phyloP scores from a whole-genome alignment of 2,888 invertebrate genomes.

The Cyclophora albipunctata region DNA sequence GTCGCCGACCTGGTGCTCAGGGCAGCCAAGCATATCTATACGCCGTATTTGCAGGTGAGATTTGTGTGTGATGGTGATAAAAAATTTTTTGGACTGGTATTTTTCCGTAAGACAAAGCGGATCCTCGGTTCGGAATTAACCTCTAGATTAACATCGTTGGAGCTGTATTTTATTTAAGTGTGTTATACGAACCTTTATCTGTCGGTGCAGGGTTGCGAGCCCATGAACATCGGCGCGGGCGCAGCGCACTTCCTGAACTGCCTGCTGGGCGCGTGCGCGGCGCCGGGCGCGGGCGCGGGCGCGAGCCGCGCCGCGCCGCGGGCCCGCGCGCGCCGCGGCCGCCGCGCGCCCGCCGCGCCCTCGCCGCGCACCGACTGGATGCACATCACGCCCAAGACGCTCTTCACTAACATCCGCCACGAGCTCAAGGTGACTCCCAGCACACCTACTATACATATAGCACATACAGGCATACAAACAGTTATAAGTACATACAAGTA shows the following conservation, averaged over 20 bases:
- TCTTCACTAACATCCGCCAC: conserved; percentile 91
- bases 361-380: conserved; percentile 83
- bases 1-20: conserved; percentile 92
- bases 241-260: conserved; percentile 98
- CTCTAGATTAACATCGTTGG: too few relatives aligned
- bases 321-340: conserved; percentile 59
- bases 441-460: too few relatives aligned
- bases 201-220: conserved; percentile 81
- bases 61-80: too few relatives aligned
- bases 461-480: too few relatives aligned
- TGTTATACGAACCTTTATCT: too few relatives aligned
- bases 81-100: too few relatives aligned
- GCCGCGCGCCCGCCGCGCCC: conserved; percentile 33
- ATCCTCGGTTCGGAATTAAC: too few relatives aligned
- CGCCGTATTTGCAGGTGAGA: conserved; percentile 87
- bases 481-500: too few relatives aligned
- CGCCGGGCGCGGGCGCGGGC: conserved; percentile 64
- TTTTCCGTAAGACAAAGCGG: too few relatives aligned
- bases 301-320: conserved; percentile 71
- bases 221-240: conserved; percentile 92
- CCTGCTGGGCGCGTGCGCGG: conserved; percentile 84
- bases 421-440: conserved; percentile 76
- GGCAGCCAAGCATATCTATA: conserved; percentile 95
- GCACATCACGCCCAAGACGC: conserved; percentile 85
- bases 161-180: too few relatives aligned